Conservation (phyloP, 2,797 vertebrate species). For the Lacerta bilineata region DNA sequence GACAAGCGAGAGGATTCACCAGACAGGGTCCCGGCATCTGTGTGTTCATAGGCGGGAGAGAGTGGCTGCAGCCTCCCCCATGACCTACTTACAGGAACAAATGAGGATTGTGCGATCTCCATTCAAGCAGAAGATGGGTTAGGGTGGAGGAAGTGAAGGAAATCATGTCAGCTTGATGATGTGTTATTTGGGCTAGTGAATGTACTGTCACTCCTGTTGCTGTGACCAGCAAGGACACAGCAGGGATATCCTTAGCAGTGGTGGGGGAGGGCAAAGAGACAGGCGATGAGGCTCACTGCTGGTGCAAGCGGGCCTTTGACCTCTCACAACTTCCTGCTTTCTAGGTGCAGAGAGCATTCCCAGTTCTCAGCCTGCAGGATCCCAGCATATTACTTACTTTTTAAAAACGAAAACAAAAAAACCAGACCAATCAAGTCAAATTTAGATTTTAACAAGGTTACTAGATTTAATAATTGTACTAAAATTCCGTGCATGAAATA, state of each 20-base stretch:
- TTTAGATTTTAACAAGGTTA: not conserved
- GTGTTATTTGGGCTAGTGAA: not conserved
- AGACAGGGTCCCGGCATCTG: not conserved
- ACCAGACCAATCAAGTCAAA: not conserved
- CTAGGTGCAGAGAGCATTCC: too few species aligned
- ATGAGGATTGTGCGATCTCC: slow-evolving; percentile 63
- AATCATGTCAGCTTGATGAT: not conserved
- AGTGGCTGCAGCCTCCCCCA: slow-evolving; percentile 54
- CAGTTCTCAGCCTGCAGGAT: not conserved
- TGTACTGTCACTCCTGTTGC: not conserved
- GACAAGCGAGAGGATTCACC: slow-evolving; percentile 2
- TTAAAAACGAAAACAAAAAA: not conserved
- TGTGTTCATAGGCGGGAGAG: not conserved
- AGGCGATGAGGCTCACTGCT: not conserved
- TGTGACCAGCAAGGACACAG: not conserved
- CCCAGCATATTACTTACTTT: not conserved
- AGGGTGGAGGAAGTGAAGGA: rapidly evolving
- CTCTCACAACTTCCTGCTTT: not conserved
- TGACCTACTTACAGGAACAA: slow-evolving; percentile 64
- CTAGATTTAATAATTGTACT: not conserved
- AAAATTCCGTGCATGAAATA: not conserved
- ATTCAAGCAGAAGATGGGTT: slow-evolving; percentile 66
- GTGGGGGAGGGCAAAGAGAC: not conserved
- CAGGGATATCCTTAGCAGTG: not conserved
- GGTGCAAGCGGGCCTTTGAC: not conserved